Percentiles rank a stretch among this genome's conserved stretches.
These are phyloP conservation scores for Athetis lepigone DNA, from an alignment of 2,888 invertebrate species.

Conservation along the genomic window DNA sequence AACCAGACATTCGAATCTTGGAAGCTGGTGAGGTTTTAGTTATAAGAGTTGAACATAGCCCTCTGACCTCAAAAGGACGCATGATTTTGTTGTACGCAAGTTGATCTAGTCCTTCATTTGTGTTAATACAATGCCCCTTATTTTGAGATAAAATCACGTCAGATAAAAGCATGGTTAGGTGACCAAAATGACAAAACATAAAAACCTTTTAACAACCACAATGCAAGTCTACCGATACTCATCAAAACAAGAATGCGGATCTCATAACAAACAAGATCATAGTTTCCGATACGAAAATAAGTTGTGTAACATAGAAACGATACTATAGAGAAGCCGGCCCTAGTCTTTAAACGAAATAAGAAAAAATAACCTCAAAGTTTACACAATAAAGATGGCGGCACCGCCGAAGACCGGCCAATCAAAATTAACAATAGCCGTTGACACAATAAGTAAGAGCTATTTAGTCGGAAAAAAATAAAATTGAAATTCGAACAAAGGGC, in stretches of 20 bases:
- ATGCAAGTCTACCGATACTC: constrained; percentile 57
- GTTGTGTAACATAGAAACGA: constrained; percentile 70
- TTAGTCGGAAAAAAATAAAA: constrained; percentile 73
- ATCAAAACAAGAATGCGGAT: constrained; percentile 69
- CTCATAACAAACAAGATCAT: constrained; percentile 70
- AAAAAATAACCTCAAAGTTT: constrained; percentile 67
- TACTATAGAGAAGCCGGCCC: constrained; percentile 63
- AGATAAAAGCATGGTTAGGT: constrained; percentile 37
- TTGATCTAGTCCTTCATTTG: too few relatives aligned
- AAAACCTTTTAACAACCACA: constrained; percentile 59
- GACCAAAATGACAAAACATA: constrained; percentile 58
- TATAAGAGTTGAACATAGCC: too few relatives aligned
- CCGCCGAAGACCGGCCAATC: constrained; percentile 76
- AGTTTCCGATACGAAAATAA: constrained; percentile 67
- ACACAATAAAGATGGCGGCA: constrained; percentile 72
- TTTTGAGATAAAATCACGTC: constrained; percentile 29
- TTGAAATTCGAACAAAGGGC: constrained; percentile 78
- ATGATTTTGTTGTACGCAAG: too few relatives aligned
- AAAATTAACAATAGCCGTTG: constrained; percentile 78
- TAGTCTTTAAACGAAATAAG: constrained; percentile 61
- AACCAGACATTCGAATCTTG: too few relatives aligned
- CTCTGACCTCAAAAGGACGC: too few relatives aligned
- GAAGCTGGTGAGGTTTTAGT: too few relatives aligned
- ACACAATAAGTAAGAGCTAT: constrained; percentile 72
- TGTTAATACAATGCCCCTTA: constrained; percentile 2